Conservation (phyloP, 2,797 vertebrate genomes). For the Sebastes minor region DNA sequence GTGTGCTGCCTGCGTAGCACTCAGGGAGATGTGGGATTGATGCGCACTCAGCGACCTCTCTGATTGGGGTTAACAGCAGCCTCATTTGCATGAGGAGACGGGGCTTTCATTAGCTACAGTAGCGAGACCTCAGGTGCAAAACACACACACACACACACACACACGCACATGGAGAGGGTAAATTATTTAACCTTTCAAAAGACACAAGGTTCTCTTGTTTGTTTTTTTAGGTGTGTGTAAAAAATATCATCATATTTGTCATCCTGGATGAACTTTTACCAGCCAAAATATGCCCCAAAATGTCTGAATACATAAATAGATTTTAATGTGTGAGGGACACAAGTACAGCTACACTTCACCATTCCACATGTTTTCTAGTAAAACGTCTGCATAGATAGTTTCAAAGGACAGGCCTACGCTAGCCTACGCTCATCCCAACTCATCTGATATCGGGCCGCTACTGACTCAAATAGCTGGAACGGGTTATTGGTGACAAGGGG, state of each 20-base stretch:
- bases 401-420: neutral
- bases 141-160: conserved; percentile 24
- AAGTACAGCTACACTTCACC: neutral
- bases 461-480: no score
- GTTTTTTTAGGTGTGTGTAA: neutral
- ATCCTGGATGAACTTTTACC: neutral
- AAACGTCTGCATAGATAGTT: neutral
- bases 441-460: no score
- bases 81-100: conserved; percentile 81
- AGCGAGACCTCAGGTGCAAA: conserved; percentile 61
- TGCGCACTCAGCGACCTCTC: conserved; percentile 68
- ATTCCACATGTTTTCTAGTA: neutral
- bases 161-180: conserved; percentile 17
- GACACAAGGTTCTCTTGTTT: conserved; percentile 14
- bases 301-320: neutral
- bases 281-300: conserved; percentile 2
- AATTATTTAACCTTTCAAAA: conserved; percentile 49
- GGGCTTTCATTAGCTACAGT: conserved; percentile 69
- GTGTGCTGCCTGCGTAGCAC: conserved; percentile 44
- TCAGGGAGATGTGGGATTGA: conserved; percentile 66
- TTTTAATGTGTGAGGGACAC: neutral
- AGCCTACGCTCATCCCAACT: no score
- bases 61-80: conserved; percentile 84
- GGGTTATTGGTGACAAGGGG: no score
- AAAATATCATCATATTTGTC: conserved; percentile 17